phyloP scores from a whole-genome alignment of 2,888 invertebrate genomes.

The Conomelus anceps region DNA sequence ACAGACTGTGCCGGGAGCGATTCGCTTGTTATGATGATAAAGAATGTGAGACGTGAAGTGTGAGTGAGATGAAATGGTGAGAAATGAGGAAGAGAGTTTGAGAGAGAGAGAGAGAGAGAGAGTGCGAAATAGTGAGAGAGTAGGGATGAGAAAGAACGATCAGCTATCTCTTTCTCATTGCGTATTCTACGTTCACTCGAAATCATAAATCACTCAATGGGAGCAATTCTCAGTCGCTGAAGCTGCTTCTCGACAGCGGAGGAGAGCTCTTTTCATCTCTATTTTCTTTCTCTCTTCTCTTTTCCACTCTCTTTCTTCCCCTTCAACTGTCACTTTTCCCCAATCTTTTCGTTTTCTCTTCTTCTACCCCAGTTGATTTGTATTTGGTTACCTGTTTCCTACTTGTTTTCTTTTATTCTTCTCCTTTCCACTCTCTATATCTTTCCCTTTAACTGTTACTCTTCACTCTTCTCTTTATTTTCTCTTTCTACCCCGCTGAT shows the following conservation, averaged over 20 bases:
- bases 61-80: neutral
- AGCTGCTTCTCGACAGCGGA: neutral
- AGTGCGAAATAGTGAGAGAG: neutral
- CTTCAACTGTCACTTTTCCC: too few species aligned
- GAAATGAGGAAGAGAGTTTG: neutral
- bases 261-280: neutral
- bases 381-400: too few species aligned
- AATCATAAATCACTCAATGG: neutral
- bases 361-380: too few species aligned
- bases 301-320: neutral
- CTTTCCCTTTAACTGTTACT: too few species aligned
- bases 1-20: neutral
- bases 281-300: too few species aligned
- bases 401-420: too few species aligned
- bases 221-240: neutral
- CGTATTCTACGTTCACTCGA: neutral
- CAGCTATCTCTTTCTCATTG: neutral
- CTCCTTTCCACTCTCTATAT: too few species aligned
- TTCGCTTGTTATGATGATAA: neutral
- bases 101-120: neutral
- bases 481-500: too few species aligned
- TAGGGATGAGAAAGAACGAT: neutral
- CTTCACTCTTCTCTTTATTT: too few species aligned
- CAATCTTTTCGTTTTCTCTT: too few species aligned
- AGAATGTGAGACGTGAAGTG: neutral